Evolutionary conservation across 2,888 invertebrate genomes (phyloP).

Genomic region (Alitta virens): DNA sequence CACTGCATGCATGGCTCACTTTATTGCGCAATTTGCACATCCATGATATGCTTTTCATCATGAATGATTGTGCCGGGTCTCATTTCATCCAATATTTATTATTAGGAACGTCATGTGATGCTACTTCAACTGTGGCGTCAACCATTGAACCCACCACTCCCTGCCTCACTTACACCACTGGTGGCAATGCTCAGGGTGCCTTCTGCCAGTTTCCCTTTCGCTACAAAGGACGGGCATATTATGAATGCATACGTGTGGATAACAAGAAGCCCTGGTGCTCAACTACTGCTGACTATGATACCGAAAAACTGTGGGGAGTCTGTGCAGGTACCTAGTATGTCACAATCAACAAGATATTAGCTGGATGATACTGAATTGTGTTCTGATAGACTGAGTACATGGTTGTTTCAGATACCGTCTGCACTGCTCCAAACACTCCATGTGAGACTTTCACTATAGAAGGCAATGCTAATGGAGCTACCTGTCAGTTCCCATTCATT

Average conservation of each 20-base stretch:
- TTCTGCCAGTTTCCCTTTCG: slow-evolving; percentile 12
- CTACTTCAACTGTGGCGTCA: neutral
- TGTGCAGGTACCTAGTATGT: slow-evolving; percentile 5
- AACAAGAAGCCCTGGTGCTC: slow-evolving; percentile 11
- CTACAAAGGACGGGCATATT: neutral
- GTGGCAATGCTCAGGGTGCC: slow-evolving; percentile 10
- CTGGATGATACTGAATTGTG: no score
- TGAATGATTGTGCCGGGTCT: no score
- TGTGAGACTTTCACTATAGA: neutral
- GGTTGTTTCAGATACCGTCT: no score
- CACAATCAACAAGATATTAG: no score
- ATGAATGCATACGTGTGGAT: neutral
- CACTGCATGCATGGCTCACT: no score
- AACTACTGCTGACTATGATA: slow-evolving; percentile 12
- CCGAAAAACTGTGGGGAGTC: slow-evolving; percentile 4
- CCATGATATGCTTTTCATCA: no score
- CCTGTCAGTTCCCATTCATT: slow-evolving; percentile 12
- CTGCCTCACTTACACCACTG: neutral
- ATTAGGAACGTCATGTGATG: neutral
- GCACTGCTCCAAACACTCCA: neutral
- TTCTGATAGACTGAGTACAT: no score
- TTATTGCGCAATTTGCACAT: no score
- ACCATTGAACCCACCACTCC: neutral
- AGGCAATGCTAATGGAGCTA: slow-evolving; percentile 12
- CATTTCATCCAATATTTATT: no score